Evolutionary conservation across 2,797 vertebrate genomes (phyloP), one percentile per base, ranked within the genome.

Genomic region (Natrix natrix): DNA sequence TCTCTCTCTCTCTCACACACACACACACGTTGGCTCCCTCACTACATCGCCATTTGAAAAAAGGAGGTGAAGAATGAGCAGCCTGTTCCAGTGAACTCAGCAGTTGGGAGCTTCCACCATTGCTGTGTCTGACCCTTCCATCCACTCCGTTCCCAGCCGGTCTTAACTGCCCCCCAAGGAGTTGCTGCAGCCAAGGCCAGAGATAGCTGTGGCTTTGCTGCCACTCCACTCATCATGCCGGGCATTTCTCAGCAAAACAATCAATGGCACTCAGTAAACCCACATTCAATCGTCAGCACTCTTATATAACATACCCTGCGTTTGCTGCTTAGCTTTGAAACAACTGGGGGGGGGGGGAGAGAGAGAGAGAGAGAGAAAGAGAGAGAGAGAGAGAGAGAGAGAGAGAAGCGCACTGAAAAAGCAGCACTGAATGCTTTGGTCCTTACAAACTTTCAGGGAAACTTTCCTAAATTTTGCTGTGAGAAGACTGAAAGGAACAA

Each of bases 91-190:
- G 60, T n/a, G 78, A 87, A 63, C 63, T 63, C 69, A 89, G 74
- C 66, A 74, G 69, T 86, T 52, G 32, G 26, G 87, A 57, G 8
- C 52, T 91, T 37, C 32, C 83, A 54, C 59, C 17, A 8, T 2
- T n/a, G 87, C 57, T 89, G n/a, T 86, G 61, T 89, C 93, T 89
- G 69, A 59, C 91, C 86, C 69, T 87, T 91, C 87, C 89, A 24
- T 86, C 89, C 88, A 86, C 87, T 87, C 48, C 26, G 69, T 32
- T 93, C 87, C 66, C 74, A 91, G 24, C 90, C 86, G 59, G 93
- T 83, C 69, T 91, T 89, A 93, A 74, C 52, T 91, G 87, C 90
- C 69, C 90, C 57, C 87, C 90, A 86, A 87, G 91, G 87, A 91
- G 57, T 28, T 56, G 57, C 17, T 86, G 86, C 24, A 89, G 93